Conservation (phyloP, 2,888 invertebrate species). For the Cataglyphis rosenhaueri region DNA sequence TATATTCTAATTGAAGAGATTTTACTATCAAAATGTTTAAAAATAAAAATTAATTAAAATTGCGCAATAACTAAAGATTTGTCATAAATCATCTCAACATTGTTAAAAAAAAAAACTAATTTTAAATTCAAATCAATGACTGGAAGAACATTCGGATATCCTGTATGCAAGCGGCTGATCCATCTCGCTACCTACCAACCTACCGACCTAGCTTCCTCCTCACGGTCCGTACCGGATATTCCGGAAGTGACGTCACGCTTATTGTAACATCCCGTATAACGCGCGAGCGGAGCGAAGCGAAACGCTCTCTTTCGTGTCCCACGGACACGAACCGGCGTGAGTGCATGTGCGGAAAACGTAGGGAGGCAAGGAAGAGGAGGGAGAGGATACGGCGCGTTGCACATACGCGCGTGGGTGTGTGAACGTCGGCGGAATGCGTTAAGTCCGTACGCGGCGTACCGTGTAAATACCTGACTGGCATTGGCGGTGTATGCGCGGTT, state of each 20-base stretch:
- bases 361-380: slow-evolving; percentile 22
- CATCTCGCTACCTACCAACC: slow-evolving; percentile 78
- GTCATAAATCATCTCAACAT: background rate
- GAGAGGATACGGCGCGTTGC: slow-evolving; percentile 29
- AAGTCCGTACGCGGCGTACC: slow-evolving; percentile 66
- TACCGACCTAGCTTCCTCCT: slow-evolving; percentile 82
- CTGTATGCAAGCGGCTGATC: slow-evolving; percentile 49
- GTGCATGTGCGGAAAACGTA: slow-evolving; percentile 44
- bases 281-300: slow-evolving; percentile 62
- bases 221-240: slow-evolving; percentile 73
- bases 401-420: slow-evolving; percentile 69
- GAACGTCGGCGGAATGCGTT: slow-evolving; percentile 67
- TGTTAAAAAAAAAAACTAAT: background rate
- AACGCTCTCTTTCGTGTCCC: slow-evolving; percentile 72
- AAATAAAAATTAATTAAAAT: background rate
- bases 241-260: slow-evolving; percentile 84
- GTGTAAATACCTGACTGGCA: slow-evolving; percentile 71
- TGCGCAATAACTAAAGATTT: background rate
- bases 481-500: slow-evolving; percentile 52
- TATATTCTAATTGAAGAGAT: background rate
- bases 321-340: slow-evolving; percentile 57
- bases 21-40: background rate
- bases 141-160: slow-evolving; percentile 12
- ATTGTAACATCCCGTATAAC: slow-evolving; percentile 81
- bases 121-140: background rate